Evolutionary conservation across 1,140 invertebrate species (phyloP).

Genomic region (Aricia agestis): DNA sequence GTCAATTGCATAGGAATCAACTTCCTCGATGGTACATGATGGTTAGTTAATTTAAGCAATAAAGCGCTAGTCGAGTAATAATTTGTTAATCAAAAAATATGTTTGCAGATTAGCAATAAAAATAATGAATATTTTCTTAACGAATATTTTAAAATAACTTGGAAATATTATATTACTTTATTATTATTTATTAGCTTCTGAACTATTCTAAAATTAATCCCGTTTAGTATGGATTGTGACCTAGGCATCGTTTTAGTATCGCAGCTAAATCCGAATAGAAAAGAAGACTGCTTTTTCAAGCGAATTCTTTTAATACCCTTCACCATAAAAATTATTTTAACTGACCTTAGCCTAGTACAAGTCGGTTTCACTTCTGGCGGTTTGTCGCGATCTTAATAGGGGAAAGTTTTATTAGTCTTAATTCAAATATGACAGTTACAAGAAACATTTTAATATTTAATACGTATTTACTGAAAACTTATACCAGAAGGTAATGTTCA

Average conservation of each 20-base stretch:
- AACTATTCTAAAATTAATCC: background rate
- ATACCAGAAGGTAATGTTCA: background rate
- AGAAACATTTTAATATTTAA: background rate
- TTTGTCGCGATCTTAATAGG: background rate
- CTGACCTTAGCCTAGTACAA: constrained; percentile 52
- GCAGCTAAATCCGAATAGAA: background rate
- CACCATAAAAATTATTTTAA: constrained; percentile 37
- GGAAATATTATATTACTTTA: background rate
- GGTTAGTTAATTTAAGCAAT: background rate
- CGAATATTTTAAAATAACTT: background rate
- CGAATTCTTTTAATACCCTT: constrained; percentile 25
- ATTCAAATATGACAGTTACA: background rate
- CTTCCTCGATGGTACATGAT: background rate
- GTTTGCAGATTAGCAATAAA: background rate
- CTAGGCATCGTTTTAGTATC: background rate
- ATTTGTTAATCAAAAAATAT: background rate
- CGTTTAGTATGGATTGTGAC: background rate
- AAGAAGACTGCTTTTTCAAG: background rate
- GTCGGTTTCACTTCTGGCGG: constrained; percentile 5
- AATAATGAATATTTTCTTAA: background rate
- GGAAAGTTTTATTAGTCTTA: background rate
- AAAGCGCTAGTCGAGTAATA: background rate
- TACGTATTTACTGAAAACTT: background rate
- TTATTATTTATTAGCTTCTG: too few relatives aligned
- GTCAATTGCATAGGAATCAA: too few relatives aligned